Evolutionary conservation across 2,797 vertebrate species (phyloP).

Genomic region (Vespertilio murinus): DNA sequence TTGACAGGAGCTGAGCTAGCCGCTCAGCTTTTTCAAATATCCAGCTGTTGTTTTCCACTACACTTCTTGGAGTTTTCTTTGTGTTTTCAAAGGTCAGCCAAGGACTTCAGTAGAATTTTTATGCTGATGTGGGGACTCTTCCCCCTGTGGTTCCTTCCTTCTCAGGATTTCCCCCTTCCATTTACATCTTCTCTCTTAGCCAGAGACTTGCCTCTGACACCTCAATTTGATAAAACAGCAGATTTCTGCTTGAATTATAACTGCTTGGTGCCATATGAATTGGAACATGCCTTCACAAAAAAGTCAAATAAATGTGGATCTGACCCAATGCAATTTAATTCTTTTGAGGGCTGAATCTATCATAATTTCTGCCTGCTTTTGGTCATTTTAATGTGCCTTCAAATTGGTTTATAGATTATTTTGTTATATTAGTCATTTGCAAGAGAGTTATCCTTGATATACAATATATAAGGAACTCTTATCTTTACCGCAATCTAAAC

Average conservation of each 20-base stretch:
- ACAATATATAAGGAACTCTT: background rate
- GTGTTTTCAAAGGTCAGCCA: background rate
- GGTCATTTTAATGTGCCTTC: background rate
- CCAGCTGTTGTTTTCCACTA: background rate
- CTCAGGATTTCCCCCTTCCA: background rate
- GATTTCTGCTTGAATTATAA: background rate
- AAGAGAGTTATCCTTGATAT: background rate
- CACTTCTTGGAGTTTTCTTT: conserved; percentile 11
- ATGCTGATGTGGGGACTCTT: background rate
- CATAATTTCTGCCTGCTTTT: background rate
- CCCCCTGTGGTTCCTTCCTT: background rate
- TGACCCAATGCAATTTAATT: background rate
- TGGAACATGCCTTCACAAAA: background rate
- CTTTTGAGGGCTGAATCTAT: background rate
- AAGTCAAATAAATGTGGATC: background rate
- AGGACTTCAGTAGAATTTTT: conserved; percentile 1
- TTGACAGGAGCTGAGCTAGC: background rate
- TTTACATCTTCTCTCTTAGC: background rate
- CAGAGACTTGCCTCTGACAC: background rate
- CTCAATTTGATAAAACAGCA: background rate
- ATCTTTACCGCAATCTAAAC: conserved; percentile 1
- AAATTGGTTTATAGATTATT: background rate
- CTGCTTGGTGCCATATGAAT: background rate
- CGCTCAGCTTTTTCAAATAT: background rate
- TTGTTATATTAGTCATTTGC: conserved; percentile 21